Percentiles rank a stretch among this genome's conserved stretches.
Conservation (phyloP, 1,140 invertebrate genomes). For the Bursaphelenchus mucronatus region DNA sequence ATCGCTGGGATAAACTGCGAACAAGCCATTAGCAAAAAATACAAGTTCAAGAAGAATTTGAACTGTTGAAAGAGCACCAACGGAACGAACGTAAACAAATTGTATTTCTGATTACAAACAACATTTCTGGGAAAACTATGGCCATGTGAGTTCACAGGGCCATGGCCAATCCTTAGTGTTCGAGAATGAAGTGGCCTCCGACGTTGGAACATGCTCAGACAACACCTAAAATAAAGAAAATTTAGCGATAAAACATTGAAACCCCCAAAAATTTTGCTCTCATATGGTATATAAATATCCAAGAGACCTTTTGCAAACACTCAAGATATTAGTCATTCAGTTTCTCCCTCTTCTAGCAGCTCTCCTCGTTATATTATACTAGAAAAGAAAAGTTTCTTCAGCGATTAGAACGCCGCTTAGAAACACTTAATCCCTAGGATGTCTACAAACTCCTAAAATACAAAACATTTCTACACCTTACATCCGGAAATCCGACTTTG, state of each 20-base stretch:
- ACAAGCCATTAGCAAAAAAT: conserved; percentile 94
- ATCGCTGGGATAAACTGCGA: conserved; percentile 96
- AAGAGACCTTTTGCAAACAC: not conserved
- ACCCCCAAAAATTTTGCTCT: not conserved
- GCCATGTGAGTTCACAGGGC: conserved; percentile 54
- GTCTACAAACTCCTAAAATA: not conserved
- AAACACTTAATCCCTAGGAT: not conserved
- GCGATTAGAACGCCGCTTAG: not conserved
- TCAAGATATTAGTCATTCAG: not conserved
- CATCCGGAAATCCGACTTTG: not conserved
- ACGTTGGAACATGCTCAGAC: conserved; percentile 43
- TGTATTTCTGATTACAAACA: conserved; percentile 98
- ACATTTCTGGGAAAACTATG: conserved; percentile 85
- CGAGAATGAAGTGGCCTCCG: conserved; percentile 61
- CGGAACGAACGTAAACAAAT: conserved; percentile 92
- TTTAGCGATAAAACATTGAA: not conserved
- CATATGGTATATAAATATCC: not conserved
- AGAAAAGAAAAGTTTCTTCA: conserved; percentile 13
- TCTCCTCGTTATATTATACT: not conserved
- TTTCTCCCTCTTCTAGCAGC: conserved; percentile 3
- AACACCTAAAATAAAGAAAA: conserved; percentile 46
- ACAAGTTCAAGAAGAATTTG: conserved; percentile 96
- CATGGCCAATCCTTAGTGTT: conserved; percentile 64
- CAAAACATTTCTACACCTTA: not conserved
- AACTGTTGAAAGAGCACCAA: conserved; percentile 97